These are phyloP conservation scores for Drosophila greeni DNA, from an alignment of 2,888 invertebrate genomes.

Conservation along the genomic window DNA sequence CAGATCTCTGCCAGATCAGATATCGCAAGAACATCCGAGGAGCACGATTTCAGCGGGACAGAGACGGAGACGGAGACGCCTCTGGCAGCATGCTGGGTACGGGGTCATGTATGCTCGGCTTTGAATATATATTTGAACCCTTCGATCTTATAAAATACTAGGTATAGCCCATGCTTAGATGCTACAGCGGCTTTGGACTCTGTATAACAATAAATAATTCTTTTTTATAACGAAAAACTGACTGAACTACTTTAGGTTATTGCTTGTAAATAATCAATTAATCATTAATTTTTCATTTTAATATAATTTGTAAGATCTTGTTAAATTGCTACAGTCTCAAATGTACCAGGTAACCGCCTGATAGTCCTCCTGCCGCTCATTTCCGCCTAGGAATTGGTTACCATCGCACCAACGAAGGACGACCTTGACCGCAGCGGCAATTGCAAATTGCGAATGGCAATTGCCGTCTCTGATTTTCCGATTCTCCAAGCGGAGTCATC, in stretches of 20 bases:
- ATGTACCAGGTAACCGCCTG: background rate
- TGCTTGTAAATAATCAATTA: background rate
- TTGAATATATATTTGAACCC: background rate
- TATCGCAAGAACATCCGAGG: slow-evolving; percentile 56
- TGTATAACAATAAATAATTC: background rate
- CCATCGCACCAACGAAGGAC: slow-evolving; percentile 33
- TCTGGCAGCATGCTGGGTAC: slow-evolving; percentile 8
- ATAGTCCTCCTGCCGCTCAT: background rate
- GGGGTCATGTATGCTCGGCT: background rate
- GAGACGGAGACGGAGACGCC: slow-evolving; percentile 3
- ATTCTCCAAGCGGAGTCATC: slow-evolving; percentile 20
- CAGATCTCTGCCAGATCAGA: slow-evolving; percentile 49
- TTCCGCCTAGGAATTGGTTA: slow-evolving; percentile 10
- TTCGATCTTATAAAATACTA: background rate
- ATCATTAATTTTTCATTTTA: background rate
- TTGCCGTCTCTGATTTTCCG: slow-evolving; percentile 15
- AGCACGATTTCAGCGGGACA: slow-evolving; percentile 52
- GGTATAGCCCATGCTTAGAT: too few relatives aligned
- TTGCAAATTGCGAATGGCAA: slow-evolving; percentile 13
- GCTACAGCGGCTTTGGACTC: background rate
- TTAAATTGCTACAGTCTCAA: background rate
- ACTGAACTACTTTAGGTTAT: background rate
- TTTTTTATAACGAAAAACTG: too few relatives aligned
- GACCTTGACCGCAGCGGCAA: slow-evolving; percentile 61
- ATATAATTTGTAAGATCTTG: background rate